Evolutionary conservation across 2,113 vertebrate genomes (phyloP).

Genomic region (Seriola quinqueradiata): DNA sequence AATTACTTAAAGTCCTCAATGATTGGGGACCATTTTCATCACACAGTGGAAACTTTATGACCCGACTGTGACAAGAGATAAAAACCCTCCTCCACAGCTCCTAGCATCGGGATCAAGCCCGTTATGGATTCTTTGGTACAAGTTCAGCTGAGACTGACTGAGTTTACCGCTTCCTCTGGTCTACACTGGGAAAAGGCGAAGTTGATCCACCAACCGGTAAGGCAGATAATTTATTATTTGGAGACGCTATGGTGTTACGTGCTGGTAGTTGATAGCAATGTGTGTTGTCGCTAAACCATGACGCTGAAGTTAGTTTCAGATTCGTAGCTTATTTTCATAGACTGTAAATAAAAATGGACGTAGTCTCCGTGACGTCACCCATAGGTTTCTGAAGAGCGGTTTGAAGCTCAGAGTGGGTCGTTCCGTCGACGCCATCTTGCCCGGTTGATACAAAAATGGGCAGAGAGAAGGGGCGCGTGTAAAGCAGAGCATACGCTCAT

Average conservation of each 20-base stretch:
- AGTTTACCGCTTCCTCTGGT: neutral
- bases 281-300: neutral
- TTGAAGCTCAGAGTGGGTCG: too few relatives aligned
- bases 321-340: too few relatives aligned
- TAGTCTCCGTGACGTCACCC: too few relatives aligned
- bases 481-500: too few relatives aligned
- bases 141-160: neutral
- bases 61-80: neutral
- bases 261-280: neutral
- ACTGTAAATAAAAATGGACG: too few relatives aligned
- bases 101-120: too few relatives aligned
- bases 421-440: too few relatives aligned
- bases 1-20: neutral
- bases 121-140: neutral
- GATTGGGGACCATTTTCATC: too few relatives aligned
- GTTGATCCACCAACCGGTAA: neutral
- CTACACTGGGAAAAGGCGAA: neutral
- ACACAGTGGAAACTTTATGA: neutral
- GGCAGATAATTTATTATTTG: neutral
- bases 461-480: too few relatives aligned
- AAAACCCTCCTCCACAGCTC: neutral
- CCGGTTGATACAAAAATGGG: too few relatives aligned
- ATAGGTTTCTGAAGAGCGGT: too few relatives aligned
- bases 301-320: neutral
- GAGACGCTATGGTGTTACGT: neutral